Evolutionary conservation across 1,140 invertebrate genomes (phyloP).

Genomic region (Caenorhabditis inopinata): DNA sequence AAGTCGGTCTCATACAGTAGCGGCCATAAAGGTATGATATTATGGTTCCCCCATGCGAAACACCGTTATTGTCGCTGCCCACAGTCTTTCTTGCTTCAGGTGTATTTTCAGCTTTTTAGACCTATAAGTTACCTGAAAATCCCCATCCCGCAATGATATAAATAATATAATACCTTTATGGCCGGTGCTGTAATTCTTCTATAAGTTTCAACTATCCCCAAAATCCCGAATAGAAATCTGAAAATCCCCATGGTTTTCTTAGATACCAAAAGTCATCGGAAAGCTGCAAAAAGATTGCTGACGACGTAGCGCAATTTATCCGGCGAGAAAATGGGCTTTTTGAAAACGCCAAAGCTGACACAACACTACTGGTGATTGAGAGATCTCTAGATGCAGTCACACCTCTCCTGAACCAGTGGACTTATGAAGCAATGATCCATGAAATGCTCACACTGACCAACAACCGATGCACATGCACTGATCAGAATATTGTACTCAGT

Average conservation of each 20-base stretch:
- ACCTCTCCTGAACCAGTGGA: slow-evolving; percentile 97
- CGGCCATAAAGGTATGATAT: too few relatives aligned
- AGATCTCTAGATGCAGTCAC: slow-evolving; percentile 82
- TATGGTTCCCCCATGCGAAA: too few relatives aligned
- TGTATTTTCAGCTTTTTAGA: too few relatives aligned
- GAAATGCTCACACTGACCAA: slow-evolving; percentile 91
- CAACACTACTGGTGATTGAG: slow-evolving; percentile 54
- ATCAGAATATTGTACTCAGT: slow-evolving; percentile 68
- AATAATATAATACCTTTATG: too few relatives aligned
- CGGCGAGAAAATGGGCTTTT: slow-evolving; percentile 67
- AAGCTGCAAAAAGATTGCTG: slow-evolving; percentile 81
- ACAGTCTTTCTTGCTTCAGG: too few relatives aligned
- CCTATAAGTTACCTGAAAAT: too few relatives aligned
- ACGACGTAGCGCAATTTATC: slow-evolving; percentile 72
- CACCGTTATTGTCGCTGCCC: too few relatives aligned
- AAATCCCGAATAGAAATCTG: too few relatives aligned
- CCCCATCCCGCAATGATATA: too few relatives aligned
- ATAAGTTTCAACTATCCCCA: too few relatives aligned
- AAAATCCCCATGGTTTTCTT: slow-evolving; percentile 23
- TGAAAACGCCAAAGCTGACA: slow-evolving; percentile 53
- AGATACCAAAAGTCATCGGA: slow-evolving; percentile 83
- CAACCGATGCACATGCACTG: slow-evolving; percentile 84
- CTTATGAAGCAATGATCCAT: slow-evolving; percentile 98
- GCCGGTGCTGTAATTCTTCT: too few relatives aligned
- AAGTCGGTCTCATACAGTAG: too few relatives aligned